Conservation (phyloP, 1,140 invertebrate species). For the Harpegnathos saltator region DNA sequence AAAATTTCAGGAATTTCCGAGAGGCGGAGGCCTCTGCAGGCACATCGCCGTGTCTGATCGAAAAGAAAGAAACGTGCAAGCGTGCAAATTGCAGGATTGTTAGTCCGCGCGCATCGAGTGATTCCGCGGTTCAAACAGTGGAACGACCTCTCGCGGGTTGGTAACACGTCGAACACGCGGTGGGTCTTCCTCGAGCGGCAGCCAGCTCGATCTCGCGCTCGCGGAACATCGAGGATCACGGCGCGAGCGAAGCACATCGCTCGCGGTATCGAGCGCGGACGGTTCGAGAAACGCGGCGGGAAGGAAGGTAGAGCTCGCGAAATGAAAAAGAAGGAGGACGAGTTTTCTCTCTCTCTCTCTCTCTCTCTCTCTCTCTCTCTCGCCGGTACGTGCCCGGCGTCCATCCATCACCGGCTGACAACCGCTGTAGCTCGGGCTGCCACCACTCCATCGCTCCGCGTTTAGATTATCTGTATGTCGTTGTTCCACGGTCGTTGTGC, state of each 20-base stretch:
- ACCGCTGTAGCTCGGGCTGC: slow-evolving; percentile 71
- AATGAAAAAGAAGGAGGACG: slow-evolving; percentile 61
- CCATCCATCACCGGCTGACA: slow-evolving; percentile 77
- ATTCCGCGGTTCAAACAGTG: slow-evolving; percentile 47
- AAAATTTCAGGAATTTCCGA: neutral
- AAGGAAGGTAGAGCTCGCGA: slow-evolving; percentile 64
- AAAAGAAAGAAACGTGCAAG: slow-evolving; percentile 51
- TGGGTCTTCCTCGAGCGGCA: neutral
- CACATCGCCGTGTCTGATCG: slow-evolving; percentile 45
- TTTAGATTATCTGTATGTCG: slow-evolving; percentile 77
- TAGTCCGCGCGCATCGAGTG: slow-evolving; percentile 4
- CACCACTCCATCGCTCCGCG: slow-evolving; percentile 75
- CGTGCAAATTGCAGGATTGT: slow-evolving; percentile 30
- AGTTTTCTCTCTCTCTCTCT: slow-evolving; percentile 68
- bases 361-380: slow-evolving; percentile 65
- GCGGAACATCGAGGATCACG: neutral
- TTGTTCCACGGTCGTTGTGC: slow-evolving; percentile 51
- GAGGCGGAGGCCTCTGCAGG: slow-evolving; percentile 21
- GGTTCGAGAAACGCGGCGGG: slow-evolving; percentile 50
- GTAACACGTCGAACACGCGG: neutral
- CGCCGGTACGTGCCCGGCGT: slow-evolving; percentile 70
- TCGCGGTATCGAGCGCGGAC: slow-evolving; percentile 34
- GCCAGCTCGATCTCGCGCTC: neutral
- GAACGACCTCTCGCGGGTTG: neutral
- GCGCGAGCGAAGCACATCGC: slow-evolving; percentile 6